Base-by-base conservation (phyloP, 2,888 invertebrate species). In the Aleiodes alternator region DNA sequence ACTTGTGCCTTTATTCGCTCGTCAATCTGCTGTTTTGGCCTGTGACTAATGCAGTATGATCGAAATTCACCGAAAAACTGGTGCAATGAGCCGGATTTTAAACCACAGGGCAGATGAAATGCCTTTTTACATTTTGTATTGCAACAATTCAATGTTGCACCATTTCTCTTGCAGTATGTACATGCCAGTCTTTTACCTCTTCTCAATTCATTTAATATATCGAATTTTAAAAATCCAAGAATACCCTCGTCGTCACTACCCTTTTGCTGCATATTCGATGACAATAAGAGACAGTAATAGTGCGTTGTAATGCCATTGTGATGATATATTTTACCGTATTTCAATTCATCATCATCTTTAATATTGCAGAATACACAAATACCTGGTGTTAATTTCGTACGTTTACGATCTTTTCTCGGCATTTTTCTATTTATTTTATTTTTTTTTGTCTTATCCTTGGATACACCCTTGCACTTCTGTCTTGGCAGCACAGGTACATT, bases 61-160 rank as follows among this genome's bases (percentile, higher is more conserved):
- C 94, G 94, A 79, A 92, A 95, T 73, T 92, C 91, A 0, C 91
- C 92, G 66, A 90, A 91, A 87, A 93, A 95, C 76, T 94, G 91
- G 50, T 94, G 93, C 6, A 94, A 90, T 0, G 93, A 92, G 4
- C 92, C 92, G 80, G 92, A 90, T 72, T 92, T 89, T 3, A 93
- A 83, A 0, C 96, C 96, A 86, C 97, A 97, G 0, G 93, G 93
- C 66, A 95, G 90, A 84, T 97, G 97, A 87, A 96, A 97, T 59
- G 91, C 92, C 70, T 91, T 92, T 57, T 92, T 91, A 84, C 96
- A 97, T 70, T 90, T 91, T 0, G 82, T 77, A 0, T 92, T 88
- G n/a, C 91, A 91, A 86, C 97, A 97, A 0, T 94, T 94, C 1
- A 96, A 91, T 0, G 94, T 95, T 0, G 96, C 96, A 0, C 94